Evolutionary conservation across 1,140 invertebrate genomes (phyloP).

Genomic region (Chironomus striatipennis): DNA sequence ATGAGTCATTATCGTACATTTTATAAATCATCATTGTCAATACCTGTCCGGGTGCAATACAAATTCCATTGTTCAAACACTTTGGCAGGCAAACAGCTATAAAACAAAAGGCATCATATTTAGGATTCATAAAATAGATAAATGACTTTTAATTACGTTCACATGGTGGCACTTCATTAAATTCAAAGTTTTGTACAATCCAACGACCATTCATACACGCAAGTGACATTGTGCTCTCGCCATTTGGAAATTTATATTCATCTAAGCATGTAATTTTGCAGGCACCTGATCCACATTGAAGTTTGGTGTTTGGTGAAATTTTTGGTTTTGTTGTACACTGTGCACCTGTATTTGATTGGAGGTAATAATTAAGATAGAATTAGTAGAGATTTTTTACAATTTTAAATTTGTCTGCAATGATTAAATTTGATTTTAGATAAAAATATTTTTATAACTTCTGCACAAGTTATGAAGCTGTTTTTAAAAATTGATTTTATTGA

Average conservation of each 20-base stretch:
- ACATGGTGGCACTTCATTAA: constrained; percentile 47
- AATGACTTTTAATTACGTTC: constrained; percentile 44
- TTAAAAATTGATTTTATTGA: too few relatives aligned
- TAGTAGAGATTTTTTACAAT: background rate
- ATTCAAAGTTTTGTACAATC: constrained; percentile 44
- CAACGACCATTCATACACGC: constrained; percentile 48
- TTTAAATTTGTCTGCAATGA: background rate
- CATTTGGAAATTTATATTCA: constrained; percentile 52
- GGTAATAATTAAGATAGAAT: background rate
- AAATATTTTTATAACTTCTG: too few relatives aligned
- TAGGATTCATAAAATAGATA: constrained; percentile 2
- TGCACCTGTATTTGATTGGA: background rate
- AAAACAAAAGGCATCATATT: constrained; percentile 28
- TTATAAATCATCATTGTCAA: background rate
- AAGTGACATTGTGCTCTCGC: constrained; percentile 43
- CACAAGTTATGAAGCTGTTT: too few relatives aligned
- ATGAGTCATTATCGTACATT: background rate
- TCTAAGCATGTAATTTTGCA: constrained; percentile 48
- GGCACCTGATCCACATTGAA: background rate
- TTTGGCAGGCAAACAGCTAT: constrained; percentile 60
- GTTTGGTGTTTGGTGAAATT: background rate
- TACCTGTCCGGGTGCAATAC: constrained; percentile 49
- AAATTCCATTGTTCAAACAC: constrained; percentile 73
- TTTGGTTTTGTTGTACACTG: background rate
- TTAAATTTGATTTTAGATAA: too few relatives aligned